These are phyloP conservation scores for Tangara arthus DNA, from an alignment of 2,797 vertebrate species.

Conservation along the genomic window DNA sequence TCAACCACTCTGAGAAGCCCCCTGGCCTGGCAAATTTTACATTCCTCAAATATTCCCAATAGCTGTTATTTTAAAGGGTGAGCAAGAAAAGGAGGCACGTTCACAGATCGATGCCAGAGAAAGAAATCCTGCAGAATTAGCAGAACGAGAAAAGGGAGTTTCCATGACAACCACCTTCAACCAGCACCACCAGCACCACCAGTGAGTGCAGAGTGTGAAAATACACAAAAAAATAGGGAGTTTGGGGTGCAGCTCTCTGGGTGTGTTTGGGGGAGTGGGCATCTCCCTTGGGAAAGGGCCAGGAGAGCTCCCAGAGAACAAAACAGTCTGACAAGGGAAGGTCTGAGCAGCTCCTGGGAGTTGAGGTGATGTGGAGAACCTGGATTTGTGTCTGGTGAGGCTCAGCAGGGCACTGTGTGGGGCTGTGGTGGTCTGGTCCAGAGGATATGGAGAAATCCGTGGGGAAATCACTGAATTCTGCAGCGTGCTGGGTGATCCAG, in stretches of 20 bases:
- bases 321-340: background rate
- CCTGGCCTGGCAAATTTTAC: background rate
- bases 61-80: background rate
- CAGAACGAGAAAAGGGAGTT: conserved; percentile 53
- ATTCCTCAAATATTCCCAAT: background rate
- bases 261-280: background rate
- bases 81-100: background rate
- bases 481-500: fast-evolving
- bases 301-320: background rate
- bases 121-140: conserved; percentile 49
- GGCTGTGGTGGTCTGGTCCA: background rate
- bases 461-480: background rate
- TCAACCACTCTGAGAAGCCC: background rate
- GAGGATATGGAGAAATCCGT: fast-evolving
- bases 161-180: conserved; percentile 62
- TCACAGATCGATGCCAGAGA: background rate
- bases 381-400: background rate
- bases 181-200: background rate
- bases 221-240: background rate
- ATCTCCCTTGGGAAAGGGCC: background rate
- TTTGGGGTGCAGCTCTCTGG: background rate
- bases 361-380: background rate
- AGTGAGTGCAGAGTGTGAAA: background rate
- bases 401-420: background rate
- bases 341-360: background rate